phyloP scores from a whole-genome alignment of 2,888 invertebrate species.

The Junonia oenone region DNA sequence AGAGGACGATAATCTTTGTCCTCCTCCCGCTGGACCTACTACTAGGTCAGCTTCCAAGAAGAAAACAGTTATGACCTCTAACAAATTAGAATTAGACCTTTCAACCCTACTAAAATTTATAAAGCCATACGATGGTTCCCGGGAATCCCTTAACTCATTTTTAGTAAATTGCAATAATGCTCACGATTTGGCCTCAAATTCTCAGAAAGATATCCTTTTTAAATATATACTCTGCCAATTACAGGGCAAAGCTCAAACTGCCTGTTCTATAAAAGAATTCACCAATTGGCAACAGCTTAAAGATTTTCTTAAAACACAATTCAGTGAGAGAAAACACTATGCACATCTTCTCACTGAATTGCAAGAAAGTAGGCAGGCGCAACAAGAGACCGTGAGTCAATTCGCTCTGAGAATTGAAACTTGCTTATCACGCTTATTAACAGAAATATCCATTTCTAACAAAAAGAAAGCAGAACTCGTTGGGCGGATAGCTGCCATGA shows the following conservation, averaged over 20 bases:
- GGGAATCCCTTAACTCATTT: conserved; percentile 32
- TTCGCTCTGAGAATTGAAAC: conserved; percentile 33
- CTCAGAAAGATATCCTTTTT: conserved; percentile 28
- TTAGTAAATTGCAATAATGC: conserved; percentile 33
- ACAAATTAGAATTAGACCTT: too few species aligned
- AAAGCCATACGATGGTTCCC: conserved; percentile 27
- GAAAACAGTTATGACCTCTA: too few species aligned
- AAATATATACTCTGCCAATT: conserved; percentile 34
- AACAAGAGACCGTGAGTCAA: conserved; percentile 31
- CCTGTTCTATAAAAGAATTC: too few species aligned
- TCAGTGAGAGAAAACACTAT: conserved; percentile 34
- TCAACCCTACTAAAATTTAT: conserved; percentile 30
- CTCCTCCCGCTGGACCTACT: too few species aligned
- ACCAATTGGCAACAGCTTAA: too few species aligned
- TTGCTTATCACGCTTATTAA: conserved; percentile 32
- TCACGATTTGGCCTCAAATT: conserved; percentile 21
- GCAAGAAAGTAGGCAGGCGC: conserved; percentile 28
- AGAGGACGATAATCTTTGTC: too few species aligned
- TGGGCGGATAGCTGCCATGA: conserved; percentile 32
- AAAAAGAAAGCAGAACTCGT: conserved; percentile 25
- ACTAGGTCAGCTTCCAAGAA: too few species aligned
- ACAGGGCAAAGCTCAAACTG: conserved; percentile 33
- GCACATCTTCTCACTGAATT: conserved; percentile 32
- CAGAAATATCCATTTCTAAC: conserved; percentile 30
- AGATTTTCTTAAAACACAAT: too few species aligned